A percentile compares a stretch with the other conserved stretches of the same genome.
These are phyloP conservation scores for Amphilophus citrinellus DNA, from an alignment of 2,113 vertebrate genomes.

Conservation along the genomic window DNA sequence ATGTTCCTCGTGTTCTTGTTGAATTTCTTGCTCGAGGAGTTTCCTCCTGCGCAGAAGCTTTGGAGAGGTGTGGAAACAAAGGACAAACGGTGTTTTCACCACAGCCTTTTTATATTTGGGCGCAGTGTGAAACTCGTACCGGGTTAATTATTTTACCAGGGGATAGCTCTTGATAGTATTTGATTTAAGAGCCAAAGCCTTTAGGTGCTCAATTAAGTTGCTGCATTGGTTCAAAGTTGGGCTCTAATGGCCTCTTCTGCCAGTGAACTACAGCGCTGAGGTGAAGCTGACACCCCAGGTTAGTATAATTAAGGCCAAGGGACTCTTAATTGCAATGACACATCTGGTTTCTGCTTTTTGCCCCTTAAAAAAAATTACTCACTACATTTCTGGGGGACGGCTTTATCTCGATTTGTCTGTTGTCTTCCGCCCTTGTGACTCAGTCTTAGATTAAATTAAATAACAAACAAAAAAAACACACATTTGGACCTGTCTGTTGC, in stretches of 20 bases:
- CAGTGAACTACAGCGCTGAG: slow-evolving; percentile 90
- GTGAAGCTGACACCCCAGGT: slow-evolving; percentile 88
- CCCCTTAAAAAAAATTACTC: slow-evolving; percentile 72
- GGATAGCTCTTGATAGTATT: slow-evolving; percentile 91
- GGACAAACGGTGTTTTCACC: slow-evolving; percentile 19
- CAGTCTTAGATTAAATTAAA: slow-evolving; percentile 71
- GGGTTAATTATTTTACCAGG: slow-evolving; percentile 94
- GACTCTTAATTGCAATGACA: slow-evolving; percentile 98
- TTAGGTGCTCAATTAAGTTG: slow-evolving; percentile 98
- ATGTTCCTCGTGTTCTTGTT: not conserved
- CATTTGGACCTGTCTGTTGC: slow-evolving; percentile 73
- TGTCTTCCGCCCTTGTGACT: slow-evolving; percentile 19
- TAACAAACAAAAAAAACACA: slow-evolving; percentile 54
- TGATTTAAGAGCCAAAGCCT: slow-evolving; percentile 96
- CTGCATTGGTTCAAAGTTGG: slow-evolving; percentile 95
- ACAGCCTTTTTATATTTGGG: slow-evolving; percentile 46
- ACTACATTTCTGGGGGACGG: slow-evolving; percentile 85
- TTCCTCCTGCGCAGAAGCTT: slow-evolving; percentile 34
- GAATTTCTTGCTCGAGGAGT: slow-evolving; percentile 33
- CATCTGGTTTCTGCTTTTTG: slow-evolving; percentile 92
- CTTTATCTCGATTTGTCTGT: slow-evolving; percentile 77
- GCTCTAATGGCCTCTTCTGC: slow-evolving; percentile 95
- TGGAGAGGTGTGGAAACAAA: slow-evolving; percentile 45
- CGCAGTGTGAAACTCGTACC: slow-evolving; percentile 45
- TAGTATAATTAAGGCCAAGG: slow-evolving; percentile 98